Evolutionary conservation across 2,113 vertebrate genomes (phyloP).

Genomic region (Sitta europaea): DNA sequence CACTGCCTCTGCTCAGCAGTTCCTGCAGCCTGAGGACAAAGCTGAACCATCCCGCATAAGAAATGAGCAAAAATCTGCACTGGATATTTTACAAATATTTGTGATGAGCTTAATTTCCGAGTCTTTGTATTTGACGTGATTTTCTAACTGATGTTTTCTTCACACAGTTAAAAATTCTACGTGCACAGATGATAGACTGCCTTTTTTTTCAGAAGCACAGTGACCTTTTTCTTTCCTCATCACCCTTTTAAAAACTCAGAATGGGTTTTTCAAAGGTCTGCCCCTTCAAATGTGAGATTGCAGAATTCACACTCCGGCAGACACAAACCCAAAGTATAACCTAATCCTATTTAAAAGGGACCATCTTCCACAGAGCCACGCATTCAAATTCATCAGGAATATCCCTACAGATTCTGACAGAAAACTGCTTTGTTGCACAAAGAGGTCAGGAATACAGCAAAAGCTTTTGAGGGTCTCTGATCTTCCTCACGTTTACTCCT

Average conservation of each 20-base stretch:
- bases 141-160: background rate
- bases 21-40: background rate
- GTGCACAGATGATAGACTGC: accelerated
- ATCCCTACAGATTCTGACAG: background rate
- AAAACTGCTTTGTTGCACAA: background rate
- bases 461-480: background rate
- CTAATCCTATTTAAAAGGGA: background rate
- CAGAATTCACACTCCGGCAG: background rate
- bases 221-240: background rate
- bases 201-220: background rate
- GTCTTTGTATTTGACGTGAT: background rate
- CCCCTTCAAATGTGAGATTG: background rate
- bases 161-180: background rate
- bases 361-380: background rate
- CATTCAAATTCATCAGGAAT: background rate
- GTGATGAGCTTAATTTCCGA: background rate
- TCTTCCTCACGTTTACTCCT: slow-evolving; percentile 42
- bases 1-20: background rate
- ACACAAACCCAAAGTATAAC: background rate
- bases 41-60: background rate
- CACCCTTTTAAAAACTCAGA: background rate
- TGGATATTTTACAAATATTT: background rate
- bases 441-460: slow-evolving; percentile 23
- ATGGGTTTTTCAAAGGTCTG: background rate
- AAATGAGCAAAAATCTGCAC: background rate